Evolutionary conservation across 2,113 vertebrate species (phyloP).

Genomic region (Pangasianodon gigas): DNA sequence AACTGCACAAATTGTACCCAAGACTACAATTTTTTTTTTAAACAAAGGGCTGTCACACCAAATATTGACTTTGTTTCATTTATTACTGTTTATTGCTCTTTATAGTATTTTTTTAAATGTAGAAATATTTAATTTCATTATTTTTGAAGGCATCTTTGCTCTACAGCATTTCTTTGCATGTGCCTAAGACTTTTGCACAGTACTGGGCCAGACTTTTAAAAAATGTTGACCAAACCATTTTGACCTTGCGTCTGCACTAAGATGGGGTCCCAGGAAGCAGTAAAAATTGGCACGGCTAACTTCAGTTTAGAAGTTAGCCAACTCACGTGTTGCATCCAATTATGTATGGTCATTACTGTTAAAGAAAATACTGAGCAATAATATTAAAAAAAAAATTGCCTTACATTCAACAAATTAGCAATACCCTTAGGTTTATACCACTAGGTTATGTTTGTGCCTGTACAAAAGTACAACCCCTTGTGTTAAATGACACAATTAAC

Average conservation of each 20-base stretch:
- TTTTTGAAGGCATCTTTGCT: too few relatives aligned
- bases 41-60: too few relatives aligned
- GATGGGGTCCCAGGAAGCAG: background rate
- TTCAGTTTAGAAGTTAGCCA: background rate
- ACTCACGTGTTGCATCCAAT: background rate
- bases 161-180: too few relatives aligned
- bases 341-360: background rate
- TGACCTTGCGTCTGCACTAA: background rate
- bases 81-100: too few relatives aligned
- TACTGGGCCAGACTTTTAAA: background rate
- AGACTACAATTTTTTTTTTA: too few relatives aligned
- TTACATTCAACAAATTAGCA: background rate
- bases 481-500: background rate
- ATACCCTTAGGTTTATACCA: background rate
- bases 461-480: background rate
- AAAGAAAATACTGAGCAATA: background rate
- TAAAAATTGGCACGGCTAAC: background rate
- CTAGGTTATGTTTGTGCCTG: background rate
- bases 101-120: too few relatives aligned
- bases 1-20: too few relatives aligned
- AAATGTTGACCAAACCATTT: too few relatives aligned
- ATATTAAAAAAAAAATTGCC: background rate
- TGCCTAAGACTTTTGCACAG: too few relatives aligned
- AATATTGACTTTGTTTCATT: too few relatives aligned
- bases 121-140: too few relatives aligned